Conservation (phyloP, 2,113 vertebrate genomes). For the Periophthalmodon schlosseri region DNA sequence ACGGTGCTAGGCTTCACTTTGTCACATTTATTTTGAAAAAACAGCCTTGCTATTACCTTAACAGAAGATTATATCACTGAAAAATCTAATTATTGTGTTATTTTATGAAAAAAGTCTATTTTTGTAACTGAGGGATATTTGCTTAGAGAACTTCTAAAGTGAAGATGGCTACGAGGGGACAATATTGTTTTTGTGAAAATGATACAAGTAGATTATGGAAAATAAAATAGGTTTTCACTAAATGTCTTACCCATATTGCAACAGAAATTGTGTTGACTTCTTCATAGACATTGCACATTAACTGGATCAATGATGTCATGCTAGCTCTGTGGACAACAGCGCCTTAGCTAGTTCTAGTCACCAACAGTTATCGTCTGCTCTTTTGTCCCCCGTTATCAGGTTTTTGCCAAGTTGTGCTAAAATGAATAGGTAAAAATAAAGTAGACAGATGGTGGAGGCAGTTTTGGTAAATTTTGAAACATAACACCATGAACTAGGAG, state of each 20-base stretch:
- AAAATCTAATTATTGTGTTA: constrained; percentile 71
- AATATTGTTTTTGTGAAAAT: constrained; percentile 38
- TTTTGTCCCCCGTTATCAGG: too few relatives aligned
- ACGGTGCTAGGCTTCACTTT: constrained; percentile 73
- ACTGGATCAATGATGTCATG: constrained; percentile 3
- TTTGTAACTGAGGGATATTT: constrained; percentile 79
- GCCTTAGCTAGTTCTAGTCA: background rate
- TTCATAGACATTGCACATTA: constrained; percentile 35
- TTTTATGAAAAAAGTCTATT: constrained; percentile 81
- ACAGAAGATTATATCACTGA: constrained; percentile 75
- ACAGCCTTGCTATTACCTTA: constrained; percentile 78
- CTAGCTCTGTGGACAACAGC: background rate
- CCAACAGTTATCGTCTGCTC: too few relatives aligned
- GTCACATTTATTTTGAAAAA: constrained; percentile 66
- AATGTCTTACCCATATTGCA: constrained; percentile 61
- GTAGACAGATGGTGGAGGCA: too few relatives aligned
- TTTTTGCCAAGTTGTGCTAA: too few relatives aligned
- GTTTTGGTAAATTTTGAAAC: too few relatives aligned
- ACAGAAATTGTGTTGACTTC: constrained; percentile 48
- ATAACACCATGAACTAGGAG: too few relatives aligned
- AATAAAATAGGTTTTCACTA: constrained; percentile 56
- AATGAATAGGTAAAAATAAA: too few relatives aligned
- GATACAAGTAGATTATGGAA: constrained; percentile 24
- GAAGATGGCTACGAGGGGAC: constrained; percentile 27
- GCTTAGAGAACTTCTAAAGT: constrained; percentile 63